These are phyloP conservation scores for Panulirus ornatus DNA, from an alignment of 1,140 invertebrate genomes.

Conservation along the genomic window DNA sequence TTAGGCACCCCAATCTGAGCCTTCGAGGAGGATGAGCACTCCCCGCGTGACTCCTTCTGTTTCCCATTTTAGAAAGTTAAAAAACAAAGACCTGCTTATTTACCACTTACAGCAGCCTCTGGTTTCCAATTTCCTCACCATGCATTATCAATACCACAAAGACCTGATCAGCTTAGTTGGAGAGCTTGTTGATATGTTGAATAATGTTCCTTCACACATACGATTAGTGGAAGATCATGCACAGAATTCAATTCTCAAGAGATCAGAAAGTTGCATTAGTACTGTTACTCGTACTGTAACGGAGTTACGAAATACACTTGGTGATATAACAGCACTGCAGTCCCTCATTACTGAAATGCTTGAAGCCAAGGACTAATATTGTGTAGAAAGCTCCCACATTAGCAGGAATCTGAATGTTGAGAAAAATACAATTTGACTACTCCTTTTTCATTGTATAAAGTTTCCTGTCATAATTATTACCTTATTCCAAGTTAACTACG, in stretches of 20 bases:
- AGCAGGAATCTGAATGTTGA: neutral
- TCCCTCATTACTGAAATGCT: conserved; percentile 3
- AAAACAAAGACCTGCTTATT: conserved; percentile 63
- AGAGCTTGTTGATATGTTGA: conserved; percentile 1
- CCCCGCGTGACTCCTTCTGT: too few relatives aligned
- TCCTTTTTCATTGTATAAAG: too few relatives aligned
- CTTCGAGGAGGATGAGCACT: too few relatives aligned
- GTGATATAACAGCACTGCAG: conserved; percentile 13
- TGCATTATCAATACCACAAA: conserved; percentile 59
- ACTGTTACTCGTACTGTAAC: conserved; percentile 5
- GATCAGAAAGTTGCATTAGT: conserved; percentile 18
- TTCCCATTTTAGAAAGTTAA: too few relatives aligned
- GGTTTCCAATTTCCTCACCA: conserved; percentile 53
- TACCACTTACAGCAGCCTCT: conserved; percentile 62
- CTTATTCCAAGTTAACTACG: too few relatives aligned
- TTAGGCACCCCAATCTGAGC: too few relatives aligned
- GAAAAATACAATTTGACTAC: too few relatives aligned
- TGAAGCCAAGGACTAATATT: neutral
- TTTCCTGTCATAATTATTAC: too few relatives aligned
- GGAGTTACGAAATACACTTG: neutral
- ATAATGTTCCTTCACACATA: neutral
- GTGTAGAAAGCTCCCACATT: neutral
- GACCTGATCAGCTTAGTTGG: neutral
- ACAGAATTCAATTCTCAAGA: neutral
- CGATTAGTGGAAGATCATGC: neutral